Evolutionary conservation across 2,797 vertebrate genomes (phyloP), one percentile per base, ranked within the genome.

Genomic region (Manis javanica): DNA sequence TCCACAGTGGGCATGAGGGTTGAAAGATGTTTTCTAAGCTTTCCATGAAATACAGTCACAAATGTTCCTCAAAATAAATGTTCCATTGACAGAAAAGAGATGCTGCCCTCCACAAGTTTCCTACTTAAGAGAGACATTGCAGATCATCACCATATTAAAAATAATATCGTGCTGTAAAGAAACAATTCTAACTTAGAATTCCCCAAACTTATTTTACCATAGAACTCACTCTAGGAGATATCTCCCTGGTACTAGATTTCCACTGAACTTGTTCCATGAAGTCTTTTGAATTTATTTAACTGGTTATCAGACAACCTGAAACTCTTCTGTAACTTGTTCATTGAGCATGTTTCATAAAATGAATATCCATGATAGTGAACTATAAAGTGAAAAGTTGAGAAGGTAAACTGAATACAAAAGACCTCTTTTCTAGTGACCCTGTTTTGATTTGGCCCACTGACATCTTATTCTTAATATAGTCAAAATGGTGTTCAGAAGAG

Each of bases 231-330:
- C 51, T 2, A 39, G 31, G 16, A 8, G 5, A 6, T 66, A 4
- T 78, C 12, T 77, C 9, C 14, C 18, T 1, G 11, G n/a, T 6
- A 61, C 26, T 93, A n/a, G 24, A n/a, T 89, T 91, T 87, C 24
- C 42, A 83, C 10, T n/a, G 13, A 92, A 42, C 34, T 90, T n/a
- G 57, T 83, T 23, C 66, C 51, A 3, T 77, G 61, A 87, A 92
- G 72, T 19, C 29, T 87, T 93, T 87, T 71, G 18, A 81, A 90
- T 29, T 75, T 10, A 69, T 91, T 93, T 91, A 77, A 93, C 39
- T 72, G 42, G 3, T 57, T 92, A 46, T 37, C 66, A 69, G n/a
- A 49, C 26, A 75, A 13, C 94, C 24, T 96, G 57, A 95, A 86
- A 59, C 79, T 97, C 26, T 90, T 75, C 51, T 2, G 1, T 91